Percentiles rank a stretch among this genome's conserved stretches.
Evolutionary conservation across 2,888 invertebrate genomes (phyloP).

Genomic region (Pollenia amentaria): DNA sequence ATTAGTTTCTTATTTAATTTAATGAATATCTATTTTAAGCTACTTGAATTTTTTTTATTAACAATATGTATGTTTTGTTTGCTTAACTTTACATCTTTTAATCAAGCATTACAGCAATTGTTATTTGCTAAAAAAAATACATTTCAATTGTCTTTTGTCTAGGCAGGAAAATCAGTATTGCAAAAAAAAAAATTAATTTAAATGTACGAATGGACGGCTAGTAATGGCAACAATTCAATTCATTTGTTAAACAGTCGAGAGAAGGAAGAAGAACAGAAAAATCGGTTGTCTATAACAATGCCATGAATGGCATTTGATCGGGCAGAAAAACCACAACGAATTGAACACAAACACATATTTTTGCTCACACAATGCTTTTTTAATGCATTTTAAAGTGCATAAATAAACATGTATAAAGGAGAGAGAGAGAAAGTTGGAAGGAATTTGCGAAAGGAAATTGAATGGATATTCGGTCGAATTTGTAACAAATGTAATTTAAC

Average conservation of each 20-base stretch:
- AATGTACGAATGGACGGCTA: constrained; percentile 49
- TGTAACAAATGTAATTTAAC: background rate
- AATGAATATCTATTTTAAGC: constrained; percentile 9
- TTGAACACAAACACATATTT: constrained; percentile 35
- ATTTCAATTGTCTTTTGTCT: constrained; percentile 70
- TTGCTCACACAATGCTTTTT: constrained; percentile 6
- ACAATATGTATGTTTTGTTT: constrained; percentile 15
- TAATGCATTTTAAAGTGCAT: constrained; percentile 32
- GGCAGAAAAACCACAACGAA: constrained; percentile 68
- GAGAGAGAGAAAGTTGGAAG: background rate
- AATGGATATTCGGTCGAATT: constrained; percentile 4
- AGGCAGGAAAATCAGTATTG: constrained; percentile 59
- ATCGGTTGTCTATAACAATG: constrained; percentile 64
- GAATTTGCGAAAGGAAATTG: background rate
- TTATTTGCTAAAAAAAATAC: constrained; percentile 26
- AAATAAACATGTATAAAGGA: background rate
- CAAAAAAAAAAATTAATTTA: constrained; percentile 26
- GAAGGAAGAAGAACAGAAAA: constrained; percentile 26
- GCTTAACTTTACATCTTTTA: constrained; percentile 67
- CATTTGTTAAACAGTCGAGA: constrained; percentile 46
- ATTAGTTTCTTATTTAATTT: constrained; percentile 1
- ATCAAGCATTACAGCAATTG: constrained; percentile 58
- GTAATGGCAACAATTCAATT: constrained; percentile 69
- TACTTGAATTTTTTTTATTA: constrained; percentile 32
- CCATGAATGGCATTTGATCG: constrained; percentile 64